Conservation (phyloP, 2,797 vertebrate genomes). For the Acanthurus tractus region DNA sequence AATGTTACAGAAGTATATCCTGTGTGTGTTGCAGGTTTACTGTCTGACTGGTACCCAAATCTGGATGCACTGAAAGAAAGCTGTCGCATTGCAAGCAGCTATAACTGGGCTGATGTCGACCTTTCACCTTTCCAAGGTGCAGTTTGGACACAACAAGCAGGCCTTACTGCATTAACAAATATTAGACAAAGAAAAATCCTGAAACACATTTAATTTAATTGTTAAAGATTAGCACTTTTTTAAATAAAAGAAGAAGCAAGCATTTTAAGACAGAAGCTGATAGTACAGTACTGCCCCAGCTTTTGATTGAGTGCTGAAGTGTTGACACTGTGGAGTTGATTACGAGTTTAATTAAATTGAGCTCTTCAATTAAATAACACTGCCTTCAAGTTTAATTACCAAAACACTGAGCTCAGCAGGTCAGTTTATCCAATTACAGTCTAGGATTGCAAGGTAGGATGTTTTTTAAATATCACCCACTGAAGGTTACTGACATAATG, state of each 20-base stretch:
- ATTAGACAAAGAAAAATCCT: not conserved
- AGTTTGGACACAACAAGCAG: constrained; percentile 41
- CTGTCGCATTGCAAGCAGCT: constrained; percentile 95
- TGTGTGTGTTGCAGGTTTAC: constrained; percentile 85
- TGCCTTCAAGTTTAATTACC: constrained; percentile 83
- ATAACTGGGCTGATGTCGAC: constrained; percentile 96
- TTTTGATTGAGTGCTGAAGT: constrained; percentile 79
- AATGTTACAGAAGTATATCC: constrained; percentile 56
- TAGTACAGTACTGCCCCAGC: constrained; percentile 52
- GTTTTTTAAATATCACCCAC: constrained; percentile 79
- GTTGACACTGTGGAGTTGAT: constrained; percentile 77
- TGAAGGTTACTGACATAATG: constrained; percentile 80
- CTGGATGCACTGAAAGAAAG: constrained; percentile 95
- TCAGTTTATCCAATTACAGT: constrained; percentile 83
- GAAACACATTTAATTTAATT: not conserved
- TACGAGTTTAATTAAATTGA: constrained; percentile 81
- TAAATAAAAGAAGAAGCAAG: constrained; percentile 21
- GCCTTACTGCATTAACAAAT: constrained; percentile 15
- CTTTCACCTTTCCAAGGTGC: constrained; percentile 95
- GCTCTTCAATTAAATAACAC: constrained; percentile 82
- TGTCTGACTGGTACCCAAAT: constrained; percentile 93
- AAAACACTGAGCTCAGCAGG: constrained; percentile 80
- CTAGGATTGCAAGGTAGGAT: constrained; percentile 77
- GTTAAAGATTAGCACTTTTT: constrained; percentile 5
- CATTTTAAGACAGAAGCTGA: constrained; percentile 48